phyloP scores from a whole-genome alignment of 2,888 invertebrate genomes.

The Hoplodrina ambigua region DNA sequence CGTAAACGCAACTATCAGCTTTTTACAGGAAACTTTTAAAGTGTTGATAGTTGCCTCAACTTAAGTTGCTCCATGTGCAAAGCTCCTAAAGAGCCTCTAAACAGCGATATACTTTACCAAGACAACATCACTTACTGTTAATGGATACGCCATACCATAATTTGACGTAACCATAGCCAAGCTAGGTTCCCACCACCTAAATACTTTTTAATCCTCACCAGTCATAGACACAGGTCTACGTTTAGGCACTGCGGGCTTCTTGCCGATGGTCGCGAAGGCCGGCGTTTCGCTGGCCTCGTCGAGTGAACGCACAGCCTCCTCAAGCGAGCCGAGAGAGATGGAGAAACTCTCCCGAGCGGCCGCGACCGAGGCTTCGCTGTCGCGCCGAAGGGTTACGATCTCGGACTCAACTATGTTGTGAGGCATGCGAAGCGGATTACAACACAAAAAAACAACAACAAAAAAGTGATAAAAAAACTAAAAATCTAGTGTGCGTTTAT shows the following conservation, averaged over 20 bases:
- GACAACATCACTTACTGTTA: too few species aligned
- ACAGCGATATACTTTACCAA: too few species aligned
- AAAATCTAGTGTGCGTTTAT: too few species aligned
- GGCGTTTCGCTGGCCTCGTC: constrained; percentile 85
- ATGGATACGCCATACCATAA: too few species aligned
- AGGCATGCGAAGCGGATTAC: constrained; percentile 76
- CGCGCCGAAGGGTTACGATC: constrained; percentile 89
- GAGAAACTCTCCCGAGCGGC: constrained; percentile 88
- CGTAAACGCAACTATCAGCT: too few species aligned
- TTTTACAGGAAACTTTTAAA: too few species aligned
- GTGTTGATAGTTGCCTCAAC: too few species aligned
- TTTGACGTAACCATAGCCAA: too few species aligned
- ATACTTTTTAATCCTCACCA: constrained; percentile 80
- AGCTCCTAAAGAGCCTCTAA: too few species aligned
- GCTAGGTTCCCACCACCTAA: constrained; percentile 1
- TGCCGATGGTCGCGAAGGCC: constrained; percentile 85
- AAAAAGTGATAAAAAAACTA: too few species aligned
- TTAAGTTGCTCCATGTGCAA: too few species aligned
- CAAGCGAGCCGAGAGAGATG: constrained; percentile 86
- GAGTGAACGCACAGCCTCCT: constrained; percentile 84
- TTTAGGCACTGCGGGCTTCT: constrained; percentile 88
- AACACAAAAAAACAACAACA: constrained; percentile 50
- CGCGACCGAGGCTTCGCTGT: constrained; percentile 86
- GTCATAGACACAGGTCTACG: constrained; percentile 91
- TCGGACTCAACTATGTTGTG: constrained; percentile 80